phyloP scores from a whole-genome alignment of 2,113 vertebrate genomes.

The Sylvietta virens region DNA sequence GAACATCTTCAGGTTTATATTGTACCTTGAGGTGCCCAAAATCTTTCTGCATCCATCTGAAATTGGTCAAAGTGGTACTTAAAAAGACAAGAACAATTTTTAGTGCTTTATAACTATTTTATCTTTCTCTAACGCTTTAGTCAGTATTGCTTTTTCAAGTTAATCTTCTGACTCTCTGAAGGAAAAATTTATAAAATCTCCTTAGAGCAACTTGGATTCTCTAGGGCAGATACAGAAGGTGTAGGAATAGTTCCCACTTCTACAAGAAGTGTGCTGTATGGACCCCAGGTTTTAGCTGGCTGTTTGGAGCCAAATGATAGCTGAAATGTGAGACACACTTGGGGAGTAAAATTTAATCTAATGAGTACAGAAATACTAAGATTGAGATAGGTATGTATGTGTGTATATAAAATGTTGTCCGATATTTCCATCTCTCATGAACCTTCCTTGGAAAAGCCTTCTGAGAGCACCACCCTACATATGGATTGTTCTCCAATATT shows the following conservation, averaged over 20 bases:
- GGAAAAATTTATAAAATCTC: not conserved
- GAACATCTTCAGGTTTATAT: not conserved
- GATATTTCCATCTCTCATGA: not conserved
- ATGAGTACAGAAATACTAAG: not conserved
- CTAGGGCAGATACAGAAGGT: not conserved
- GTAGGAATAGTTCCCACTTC: not conserved
- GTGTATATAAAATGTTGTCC: not conserved
- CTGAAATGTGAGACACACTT: not conserved
- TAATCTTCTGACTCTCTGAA: not conserved
- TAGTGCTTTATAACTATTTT: not conserved
- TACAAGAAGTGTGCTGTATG: accelerated
- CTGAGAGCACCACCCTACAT: not conserved
- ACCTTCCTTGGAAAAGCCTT: not conserved
- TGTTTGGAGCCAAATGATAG: not conserved
- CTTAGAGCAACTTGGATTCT: not conserved
- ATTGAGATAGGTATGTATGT: not conserved
- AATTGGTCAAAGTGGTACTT: not conserved
- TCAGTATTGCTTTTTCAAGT: not conserved
- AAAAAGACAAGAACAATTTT: not conserved
- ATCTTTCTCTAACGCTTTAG: not conserved
- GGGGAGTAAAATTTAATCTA: not conserved
- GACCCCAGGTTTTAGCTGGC: not conserved
- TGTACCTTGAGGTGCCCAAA: not conserved
- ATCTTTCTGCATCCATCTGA: not conserved
- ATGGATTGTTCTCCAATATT: not conserved